Conservation (phyloP, 1,140 invertebrate species). For the Pentalonia nigronervosa region DNA sequence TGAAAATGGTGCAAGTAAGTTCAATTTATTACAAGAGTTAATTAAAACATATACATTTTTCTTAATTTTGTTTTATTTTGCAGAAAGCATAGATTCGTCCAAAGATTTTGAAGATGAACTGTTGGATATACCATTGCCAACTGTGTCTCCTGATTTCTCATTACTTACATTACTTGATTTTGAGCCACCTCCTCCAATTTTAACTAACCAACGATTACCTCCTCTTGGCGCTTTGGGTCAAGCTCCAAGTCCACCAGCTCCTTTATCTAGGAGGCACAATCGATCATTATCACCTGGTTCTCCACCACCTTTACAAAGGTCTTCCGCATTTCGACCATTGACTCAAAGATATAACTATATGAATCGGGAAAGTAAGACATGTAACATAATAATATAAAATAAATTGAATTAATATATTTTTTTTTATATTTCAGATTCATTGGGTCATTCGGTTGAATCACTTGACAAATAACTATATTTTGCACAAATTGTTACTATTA, state of each 20-base stretch:
- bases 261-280: conserved; percentile 31
- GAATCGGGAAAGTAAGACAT: conserved; percentile 46
- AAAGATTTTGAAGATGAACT: conserved; percentile 56
- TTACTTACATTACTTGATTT: conserved; percentile 39
- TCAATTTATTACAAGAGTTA: background rate
- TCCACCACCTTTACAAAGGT: conserved; percentile 30
- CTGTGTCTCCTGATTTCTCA: conserved; percentile 48
- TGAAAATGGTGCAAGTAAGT: conserved; percentile 57
- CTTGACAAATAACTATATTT: conserved; percentile 46
- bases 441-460: conserved; percentile 56
- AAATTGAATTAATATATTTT: background rate
- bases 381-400: background rate
- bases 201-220: conserved; percentile 40
- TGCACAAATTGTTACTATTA: conserved; percentile 34
- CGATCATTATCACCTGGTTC: conserved; percentile 29
- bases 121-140: conserved; percentile 50
- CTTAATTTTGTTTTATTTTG: background rate
- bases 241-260: conserved; percentile 22
- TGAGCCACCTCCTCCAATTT: conserved; percentile 50
- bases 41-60: background rate
- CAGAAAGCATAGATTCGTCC: conserved; percentile 45
- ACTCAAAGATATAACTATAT: conserved; percentile 54
- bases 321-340: conserved; percentile 51
- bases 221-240: conserved; percentile 49
- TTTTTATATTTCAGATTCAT: conserved; percentile 49